Percentiles rank a stretch among this genome's conserved stretches.
These are phyloP conservation scores for Pherbina coryleti DNA, from an alignment of 2,888 invertebrate species.

Conservation along the genomic window DNA sequence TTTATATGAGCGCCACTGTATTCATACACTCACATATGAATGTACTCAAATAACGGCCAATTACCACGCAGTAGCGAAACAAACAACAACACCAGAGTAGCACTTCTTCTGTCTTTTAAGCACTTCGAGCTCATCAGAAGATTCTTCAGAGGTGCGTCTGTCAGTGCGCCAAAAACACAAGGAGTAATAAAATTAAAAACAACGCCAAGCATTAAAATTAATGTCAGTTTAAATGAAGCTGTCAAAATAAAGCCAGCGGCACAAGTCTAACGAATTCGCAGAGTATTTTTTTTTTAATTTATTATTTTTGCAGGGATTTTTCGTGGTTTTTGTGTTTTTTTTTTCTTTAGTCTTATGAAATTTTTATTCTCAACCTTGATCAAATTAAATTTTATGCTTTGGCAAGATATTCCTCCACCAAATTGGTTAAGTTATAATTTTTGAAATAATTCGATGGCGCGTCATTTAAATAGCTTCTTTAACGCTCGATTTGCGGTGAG, in stretches of 20 bases:
- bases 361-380: constrained; percentile 41
- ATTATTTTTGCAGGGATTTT: not conserved
- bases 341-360: constrained; percentile 3
- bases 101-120: not conserved
- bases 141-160: not conserved
- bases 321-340: not conserved
- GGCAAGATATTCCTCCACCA: not conserved
- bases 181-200: not conserved
- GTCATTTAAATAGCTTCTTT: not conserved
- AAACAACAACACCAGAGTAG: not conserved
- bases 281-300: no score
- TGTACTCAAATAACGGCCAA: constrained; percentile 9
- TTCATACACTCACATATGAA: not conserved
- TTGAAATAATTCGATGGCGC: constrained; percentile 6
- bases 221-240: constrained; percentile 55
- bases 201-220: constrained; percentile 42
- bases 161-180: not conserved
- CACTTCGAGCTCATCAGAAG: not conserved
- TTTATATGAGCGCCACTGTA: not conserved
- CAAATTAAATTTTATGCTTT: constrained; percentile 43
- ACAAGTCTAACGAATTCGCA: no score
- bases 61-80: not conserved
- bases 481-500: not conserved
- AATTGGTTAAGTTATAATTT: not conserved
- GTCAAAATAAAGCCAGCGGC: constrained; percentile 45